Evolutionary conservation across 2,797 vertebrate genomes (phyloP).

Genomic region (Pseudochaenichthys georgianus): DNA sequence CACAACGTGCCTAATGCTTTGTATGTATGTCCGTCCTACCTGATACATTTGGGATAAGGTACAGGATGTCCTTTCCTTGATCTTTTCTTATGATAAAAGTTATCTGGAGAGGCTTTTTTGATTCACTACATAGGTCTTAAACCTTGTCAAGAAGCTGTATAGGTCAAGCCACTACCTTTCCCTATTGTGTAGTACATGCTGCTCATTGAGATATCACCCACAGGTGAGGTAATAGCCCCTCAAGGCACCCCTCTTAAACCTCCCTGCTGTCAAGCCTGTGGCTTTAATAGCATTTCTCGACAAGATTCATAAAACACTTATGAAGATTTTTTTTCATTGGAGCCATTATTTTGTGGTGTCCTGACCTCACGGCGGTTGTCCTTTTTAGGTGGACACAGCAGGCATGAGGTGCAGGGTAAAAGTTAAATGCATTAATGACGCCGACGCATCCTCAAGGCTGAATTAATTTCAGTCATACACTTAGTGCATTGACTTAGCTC

Average conservation of each 20-base stretch:
- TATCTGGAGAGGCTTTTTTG: conserved; percentile 27
- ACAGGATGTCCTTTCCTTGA: conserved; percentile 12
- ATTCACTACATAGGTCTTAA: conserved; percentile 38
- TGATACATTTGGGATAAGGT: conserved; percentile 5
- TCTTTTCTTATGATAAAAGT: conserved; percentile 31
- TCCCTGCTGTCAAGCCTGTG: conserved; percentile 43
- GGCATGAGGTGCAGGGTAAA: conserved; percentile 19
- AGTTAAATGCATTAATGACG: conserved; percentile 36
- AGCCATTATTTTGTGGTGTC: conserved; percentile 34
- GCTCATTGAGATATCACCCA: conserved; percentile 61
- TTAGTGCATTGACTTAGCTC: conserved; percentile 20
- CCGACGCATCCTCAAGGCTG: conserved; percentile 8
- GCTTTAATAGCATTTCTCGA: conserved; percentile 54
- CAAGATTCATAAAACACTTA: conserved; percentile 64
- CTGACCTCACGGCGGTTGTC: conserved; percentile 43
- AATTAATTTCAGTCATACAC: conserved; percentile 30
- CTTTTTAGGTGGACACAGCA: conserved; percentile 31
- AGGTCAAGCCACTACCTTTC: conserved; percentile 57
- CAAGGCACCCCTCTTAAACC: conserved; percentile 57
- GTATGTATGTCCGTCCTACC: not conserved
- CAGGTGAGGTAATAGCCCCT: conserved; percentile 55
- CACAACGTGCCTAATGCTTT: conserved; percentile 7
- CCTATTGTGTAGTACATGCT: conserved; percentile 45
- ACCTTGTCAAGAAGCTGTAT: conserved; percentile 43
- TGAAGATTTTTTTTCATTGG: conserved; percentile 32